A percentile compares a stretch with the other conserved stretches of the same genome.
Evolutionary conservation across 2,797 vertebrate genomes (phyloP).

Genomic region (Vireo griseus): DNA sequence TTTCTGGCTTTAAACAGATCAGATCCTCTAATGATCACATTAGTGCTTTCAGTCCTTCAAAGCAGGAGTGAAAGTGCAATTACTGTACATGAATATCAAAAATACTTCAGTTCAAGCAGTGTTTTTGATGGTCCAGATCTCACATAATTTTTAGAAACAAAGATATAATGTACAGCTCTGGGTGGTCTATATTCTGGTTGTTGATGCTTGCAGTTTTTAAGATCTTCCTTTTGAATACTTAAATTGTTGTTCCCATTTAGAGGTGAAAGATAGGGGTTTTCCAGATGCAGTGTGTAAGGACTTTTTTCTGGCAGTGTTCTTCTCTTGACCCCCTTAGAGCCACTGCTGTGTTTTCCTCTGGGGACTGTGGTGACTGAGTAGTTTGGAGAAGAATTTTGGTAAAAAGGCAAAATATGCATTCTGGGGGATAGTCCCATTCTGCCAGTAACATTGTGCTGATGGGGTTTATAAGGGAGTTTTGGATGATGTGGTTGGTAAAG

Average conservation of each 20-base stretch:
- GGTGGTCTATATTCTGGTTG: background rate
- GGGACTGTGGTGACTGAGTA: background rate
- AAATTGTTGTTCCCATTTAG: background rate
- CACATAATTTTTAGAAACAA: background rate
- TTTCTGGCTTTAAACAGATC: background rate
- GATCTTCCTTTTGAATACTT: background rate
- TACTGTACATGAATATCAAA: background rate
- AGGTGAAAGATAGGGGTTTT: background rate
- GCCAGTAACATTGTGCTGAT: background rate
- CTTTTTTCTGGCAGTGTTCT: background rate
- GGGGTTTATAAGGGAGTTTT: background rate
- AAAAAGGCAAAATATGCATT: background rate
- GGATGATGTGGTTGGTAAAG: accelerated
- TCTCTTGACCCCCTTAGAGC: background rate
- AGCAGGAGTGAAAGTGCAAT: background rate
- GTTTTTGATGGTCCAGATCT: background rate
- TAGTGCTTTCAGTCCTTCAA: background rate
- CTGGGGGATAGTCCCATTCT: background rate
- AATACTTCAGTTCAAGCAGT: background rate
- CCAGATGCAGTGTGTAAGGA: background rate
- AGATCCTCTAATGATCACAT: background rate
- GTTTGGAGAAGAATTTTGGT: background rate
- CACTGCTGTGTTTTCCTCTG: background rate
- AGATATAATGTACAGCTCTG: background rate
- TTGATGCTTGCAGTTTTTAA: background rate